Evolutionary conservation across 2,797 vertebrate genomes (phyloP).

Genomic region (Falco cherrug): DNA sequence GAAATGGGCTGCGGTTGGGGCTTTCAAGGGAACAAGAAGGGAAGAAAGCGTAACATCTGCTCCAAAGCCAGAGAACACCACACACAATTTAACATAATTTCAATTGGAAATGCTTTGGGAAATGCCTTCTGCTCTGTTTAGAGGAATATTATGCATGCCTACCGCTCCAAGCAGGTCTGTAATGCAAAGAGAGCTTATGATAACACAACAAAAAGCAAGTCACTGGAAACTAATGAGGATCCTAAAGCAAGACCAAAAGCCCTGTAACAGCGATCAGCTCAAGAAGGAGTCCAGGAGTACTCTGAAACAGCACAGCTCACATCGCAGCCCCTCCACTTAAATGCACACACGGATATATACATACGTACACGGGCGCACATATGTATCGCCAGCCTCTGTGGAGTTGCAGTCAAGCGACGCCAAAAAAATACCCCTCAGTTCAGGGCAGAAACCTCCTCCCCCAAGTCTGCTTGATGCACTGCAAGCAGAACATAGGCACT

Average conservation of each 20-base stretch:
- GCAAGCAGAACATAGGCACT: accelerated
- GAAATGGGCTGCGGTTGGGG: background rate
- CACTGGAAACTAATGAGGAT: background rate
- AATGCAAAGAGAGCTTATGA: background rate
- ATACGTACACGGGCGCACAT: accelerated
- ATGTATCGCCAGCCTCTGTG: background rate
- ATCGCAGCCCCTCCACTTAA: accelerated
- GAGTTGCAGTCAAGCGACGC: accelerated
- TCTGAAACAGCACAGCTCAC: background rate
- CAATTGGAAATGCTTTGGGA: background rate
- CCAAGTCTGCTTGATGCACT: accelerated
- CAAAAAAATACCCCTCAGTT: background rate
- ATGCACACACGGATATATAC: accelerated
- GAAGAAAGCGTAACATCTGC: background rate
- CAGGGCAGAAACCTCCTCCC: background rate
- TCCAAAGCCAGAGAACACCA: background rate
- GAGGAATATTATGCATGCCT: background rate
- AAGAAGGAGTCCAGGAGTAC: background rate
- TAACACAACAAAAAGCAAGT: background rate
- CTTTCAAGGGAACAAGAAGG: background rate
- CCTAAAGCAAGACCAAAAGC: background rate
- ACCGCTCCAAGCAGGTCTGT: background rate
- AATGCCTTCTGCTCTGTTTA: background rate
- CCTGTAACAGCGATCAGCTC: accelerated
- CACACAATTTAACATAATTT: background rate